Base-by-base conservation (phyloP, 1,140 invertebrate species). In the Drosophila equinoxialis region DNA sequence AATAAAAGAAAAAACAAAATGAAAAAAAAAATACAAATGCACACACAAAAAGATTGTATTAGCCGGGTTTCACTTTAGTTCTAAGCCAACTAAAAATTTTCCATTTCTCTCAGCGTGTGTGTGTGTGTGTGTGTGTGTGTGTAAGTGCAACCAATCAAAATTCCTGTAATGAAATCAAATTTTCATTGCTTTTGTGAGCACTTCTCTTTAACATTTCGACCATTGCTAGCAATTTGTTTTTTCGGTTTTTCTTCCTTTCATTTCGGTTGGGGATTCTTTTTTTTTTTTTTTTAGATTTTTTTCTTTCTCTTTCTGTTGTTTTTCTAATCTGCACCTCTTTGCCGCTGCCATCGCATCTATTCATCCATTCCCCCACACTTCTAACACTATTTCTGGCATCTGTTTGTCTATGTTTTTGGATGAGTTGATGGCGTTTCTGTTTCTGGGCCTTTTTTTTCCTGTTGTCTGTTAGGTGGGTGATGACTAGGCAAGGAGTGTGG, bases 161-260 rank as follows among this genome's bases (percentile, higher is more conserved):
- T 87, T 87, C 83, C 83, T 83, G 83, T 83, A 83, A 87, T 87
- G 87, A 87, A 87, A 87, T 87, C 83, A 83, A 87, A 89, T 87
- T 87, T 87, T 87, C 83, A 86, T 87, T 82, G 83, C 79, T 65
- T 75, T 82, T 84, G 71, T 77, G 26, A 68, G 69, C 79, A 75
- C 70, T 79, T 85, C 87, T 83, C 59, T 66, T 82, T 82, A 77
- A 65, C 77, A 83, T 84, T 84, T 80, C 81, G 65, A 13, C 54
- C 59, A 77, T 65, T 63, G 57, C 55, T 33, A 42, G 55, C 55
- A 65, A 57, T 71, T 75, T 71, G 66, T 60, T 61, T 54, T 64
- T 77, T 77, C 39, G 57, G 59, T 33, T 58, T 61, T 17, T 17
- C 45, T 62, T 23, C 20, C 20, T 20, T 45, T 8, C 26, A 55